Evolutionary conservation across 2,113 vertebrate genomes (phyloP).

Genomic region (Ptyas mucosa): DNA sequence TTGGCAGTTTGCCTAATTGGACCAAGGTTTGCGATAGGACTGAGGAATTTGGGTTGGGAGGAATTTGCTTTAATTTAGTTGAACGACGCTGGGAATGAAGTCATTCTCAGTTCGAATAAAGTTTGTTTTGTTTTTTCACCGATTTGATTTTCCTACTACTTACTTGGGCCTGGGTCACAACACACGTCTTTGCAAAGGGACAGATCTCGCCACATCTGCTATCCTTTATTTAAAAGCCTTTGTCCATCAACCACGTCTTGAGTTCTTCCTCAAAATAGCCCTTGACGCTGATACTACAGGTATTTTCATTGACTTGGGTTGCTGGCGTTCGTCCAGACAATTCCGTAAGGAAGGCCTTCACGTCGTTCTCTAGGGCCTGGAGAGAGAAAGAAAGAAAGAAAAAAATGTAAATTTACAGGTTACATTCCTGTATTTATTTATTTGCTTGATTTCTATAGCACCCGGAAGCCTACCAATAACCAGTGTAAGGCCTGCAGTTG

Average conservation of each 20-base stretch:
- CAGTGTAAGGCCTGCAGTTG: background rate
- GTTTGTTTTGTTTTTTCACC: too few relatives aligned
- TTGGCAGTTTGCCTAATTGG: too few relatives aligned
- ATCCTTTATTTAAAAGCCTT: constrained; percentile 75
- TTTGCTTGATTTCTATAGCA: background rate
- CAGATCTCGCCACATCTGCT: background rate
- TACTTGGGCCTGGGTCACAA: too few relatives aligned
- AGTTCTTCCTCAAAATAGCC: constrained; percentile 81
- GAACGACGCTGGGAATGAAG: too few relatives aligned
- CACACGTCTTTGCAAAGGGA: background rate
- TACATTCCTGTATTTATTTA: background rate
- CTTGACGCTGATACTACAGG: constrained; percentile 76
- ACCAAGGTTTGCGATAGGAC: too few relatives aligned
- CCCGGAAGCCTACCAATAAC: background rate
- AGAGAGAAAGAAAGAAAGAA: background rate
- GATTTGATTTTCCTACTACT: too few relatives aligned
- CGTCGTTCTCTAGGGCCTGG: constrained; percentile 78
- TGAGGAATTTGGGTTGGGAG: too few relatives aligned
- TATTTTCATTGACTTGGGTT: constrained; percentile 85
- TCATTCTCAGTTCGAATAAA: too few relatives aligned
- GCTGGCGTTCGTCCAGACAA: constrained; percentile 68
- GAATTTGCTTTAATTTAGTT: too few relatives aligned
- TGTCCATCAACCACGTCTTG: constrained; percentile 77
- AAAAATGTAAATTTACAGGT: background rate
- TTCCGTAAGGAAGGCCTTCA: constrained; percentile 71